Evolutionary conservation across 2,113 vertebrate species (phyloP).

Genomic region (Martes martes): DNA sequence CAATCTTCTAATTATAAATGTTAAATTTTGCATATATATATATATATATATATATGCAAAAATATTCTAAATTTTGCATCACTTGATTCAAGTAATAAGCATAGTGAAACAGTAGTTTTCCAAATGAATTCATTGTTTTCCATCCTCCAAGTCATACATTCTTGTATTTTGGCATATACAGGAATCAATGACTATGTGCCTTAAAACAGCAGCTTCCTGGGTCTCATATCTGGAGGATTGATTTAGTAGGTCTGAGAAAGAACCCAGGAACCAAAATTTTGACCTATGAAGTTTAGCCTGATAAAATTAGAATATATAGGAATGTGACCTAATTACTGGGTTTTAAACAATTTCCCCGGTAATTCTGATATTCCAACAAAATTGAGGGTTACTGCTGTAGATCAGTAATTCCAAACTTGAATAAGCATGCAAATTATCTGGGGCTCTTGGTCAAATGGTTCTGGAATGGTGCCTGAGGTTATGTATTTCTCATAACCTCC

Average conservation of each 20-base stretch:
- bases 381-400: rapidly evolving
- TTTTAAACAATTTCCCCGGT: background rate
- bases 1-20: background rate
- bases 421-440: background rate
- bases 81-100: background rate
- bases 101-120: background rate
- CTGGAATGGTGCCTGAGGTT: background rate
- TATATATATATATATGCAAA: background rate
- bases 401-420: rapidly evolving
- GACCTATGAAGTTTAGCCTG: background rate
- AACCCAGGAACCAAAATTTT: background rate
- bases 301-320: background rate
- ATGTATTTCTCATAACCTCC: background rate
- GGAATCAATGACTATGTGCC: background rate
- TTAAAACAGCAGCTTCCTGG: background rate
- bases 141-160: background rate
- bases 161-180: background rate
- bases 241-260: background rate
- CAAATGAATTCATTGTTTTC: background rate
- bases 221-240: background rate
- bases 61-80: background rate
- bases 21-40: background rate
- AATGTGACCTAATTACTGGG: background rate
- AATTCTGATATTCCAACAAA: background rate
- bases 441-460: background rate